Percentiles rank a stretch among this genome's conserved stretches.
phyloP scores from a whole-genome alignment of 23 tunicate species.

The Trididemnum miniatum region DNA sequence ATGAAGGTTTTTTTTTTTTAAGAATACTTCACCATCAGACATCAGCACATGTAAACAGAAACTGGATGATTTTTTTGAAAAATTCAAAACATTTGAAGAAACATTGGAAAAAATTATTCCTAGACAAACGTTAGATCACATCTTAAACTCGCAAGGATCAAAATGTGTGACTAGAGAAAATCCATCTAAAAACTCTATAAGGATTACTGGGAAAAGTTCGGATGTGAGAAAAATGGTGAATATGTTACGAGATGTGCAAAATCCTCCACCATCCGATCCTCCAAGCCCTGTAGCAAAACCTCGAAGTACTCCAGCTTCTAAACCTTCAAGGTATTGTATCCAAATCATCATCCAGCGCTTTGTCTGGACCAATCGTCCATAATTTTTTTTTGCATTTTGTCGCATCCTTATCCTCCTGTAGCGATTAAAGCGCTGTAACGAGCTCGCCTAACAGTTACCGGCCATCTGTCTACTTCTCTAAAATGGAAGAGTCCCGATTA shows the following conservation, averaged over 20 bases:
- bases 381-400: too few species aligned
- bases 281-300: not conserved
- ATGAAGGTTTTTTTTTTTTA: too few species aligned
- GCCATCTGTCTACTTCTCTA: too few species aligned
- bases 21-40: not conserved
- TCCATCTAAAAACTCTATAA: not conserved
- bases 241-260: not conserved
- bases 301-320: not conserved
- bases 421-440: too few species aligned
- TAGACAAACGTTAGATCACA: not conserved
- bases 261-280: not conserved
- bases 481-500: too few species aligned
- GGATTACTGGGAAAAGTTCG: not conserved
- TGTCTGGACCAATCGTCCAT: too few species aligned
- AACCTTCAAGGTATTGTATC: too few species aligned
- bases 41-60: not conserved
- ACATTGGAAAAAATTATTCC: not conserved
- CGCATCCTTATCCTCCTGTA: too few species aligned
- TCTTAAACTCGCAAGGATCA: not conserved
- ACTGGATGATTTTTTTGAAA: slow-evolving; percentile 18
- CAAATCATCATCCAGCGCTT: too few species aligned
- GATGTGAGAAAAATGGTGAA: not conserved
- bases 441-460: too few species aligned
- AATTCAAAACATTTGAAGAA: slow-evolving; percentile 15
- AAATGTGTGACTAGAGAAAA: not conserved